Conservation (phyloP, 2,888 invertebrate genomes). For the Panzeria rudis region DNA sequence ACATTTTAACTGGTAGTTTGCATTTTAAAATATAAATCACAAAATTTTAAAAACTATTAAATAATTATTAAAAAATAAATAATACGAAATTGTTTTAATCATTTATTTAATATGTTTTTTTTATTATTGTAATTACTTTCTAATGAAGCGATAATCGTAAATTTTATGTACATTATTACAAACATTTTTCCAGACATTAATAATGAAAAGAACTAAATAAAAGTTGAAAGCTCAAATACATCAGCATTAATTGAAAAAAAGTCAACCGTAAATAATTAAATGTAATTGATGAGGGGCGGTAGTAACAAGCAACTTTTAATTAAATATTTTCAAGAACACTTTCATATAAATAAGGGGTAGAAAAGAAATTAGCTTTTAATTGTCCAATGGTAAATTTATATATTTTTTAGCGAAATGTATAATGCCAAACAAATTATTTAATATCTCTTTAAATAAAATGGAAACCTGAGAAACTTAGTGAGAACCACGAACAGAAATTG, state of each 20-base stretch:
- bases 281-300: constrained; percentile 24
- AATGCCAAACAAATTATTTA: too few relatives aligned
- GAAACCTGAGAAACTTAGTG: too few relatives aligned
- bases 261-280: constrained; percentile 10
- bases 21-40: not conserved
- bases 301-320: constrained; percentile 3
- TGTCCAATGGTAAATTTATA: too few relatives aligned
- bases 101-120: not conserved
- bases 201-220: not conserved
- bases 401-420: too few relatives aligned
- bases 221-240: not conserved
- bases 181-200: not conserved
- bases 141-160: constrained; percentile 55
- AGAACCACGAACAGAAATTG: too few relatives aligned
- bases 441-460: too few relatives aligned
- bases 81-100: constrained; percentile 12
- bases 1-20: not conserved
- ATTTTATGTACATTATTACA: constrained; percentile 47
- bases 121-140: not conserved
- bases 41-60: constrained; percentile 25
- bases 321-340: constrained; percentile 15
- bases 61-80: constrained; percentile 14
- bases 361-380: not conserved
- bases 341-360: not conserved
- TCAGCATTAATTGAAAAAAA: not conserved